phyloP scores from a whole-genome alignment of 1,140 invertebrate genomes.

The Camponotus vicinus region DNA sequence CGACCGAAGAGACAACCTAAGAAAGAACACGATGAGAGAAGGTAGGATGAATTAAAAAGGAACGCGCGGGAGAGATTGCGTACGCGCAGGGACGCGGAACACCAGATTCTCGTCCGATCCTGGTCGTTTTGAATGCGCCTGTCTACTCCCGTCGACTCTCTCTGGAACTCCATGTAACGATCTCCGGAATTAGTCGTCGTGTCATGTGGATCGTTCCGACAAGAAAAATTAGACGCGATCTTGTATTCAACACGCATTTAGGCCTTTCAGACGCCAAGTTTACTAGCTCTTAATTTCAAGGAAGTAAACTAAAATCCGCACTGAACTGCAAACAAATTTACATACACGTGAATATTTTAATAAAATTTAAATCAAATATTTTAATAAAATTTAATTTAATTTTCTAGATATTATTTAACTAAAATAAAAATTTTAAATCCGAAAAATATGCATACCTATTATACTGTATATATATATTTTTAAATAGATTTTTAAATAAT shows the following conservation, averaged over 20 bases:
- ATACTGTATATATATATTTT: no score
- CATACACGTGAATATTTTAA: neutral
- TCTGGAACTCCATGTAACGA: neutral
- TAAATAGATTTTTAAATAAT: no score
- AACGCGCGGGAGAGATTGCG: constrained; percentile 16
- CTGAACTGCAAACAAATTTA: neutral
- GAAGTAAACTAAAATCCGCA: neutral
- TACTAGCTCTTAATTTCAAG: neutral
- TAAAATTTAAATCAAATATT: neutral
- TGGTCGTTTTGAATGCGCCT: neutral
- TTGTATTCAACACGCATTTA: neutral
- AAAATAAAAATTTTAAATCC: no score
- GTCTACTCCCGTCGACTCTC: constrained; percentile 20
- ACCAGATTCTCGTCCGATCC: neutral
- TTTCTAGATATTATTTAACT: neutral
- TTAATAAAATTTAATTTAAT: neutral
- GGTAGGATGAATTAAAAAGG: constrained; percentile 67
- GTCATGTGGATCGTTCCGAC: neutral
- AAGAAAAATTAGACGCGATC: neutral
- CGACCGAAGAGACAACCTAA: constrained; percentile 74
- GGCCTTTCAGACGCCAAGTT: neutral
- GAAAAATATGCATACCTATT: no score
- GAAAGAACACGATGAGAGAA: constrained; percentile 42
- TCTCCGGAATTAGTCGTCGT: neutral
- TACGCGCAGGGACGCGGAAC: neutral